These are phyloP conservation scores for Periphyllus acericola DNA, from an alignment of 2,888 invertebrate genomes.

Conservation along the genomic window DNA sequence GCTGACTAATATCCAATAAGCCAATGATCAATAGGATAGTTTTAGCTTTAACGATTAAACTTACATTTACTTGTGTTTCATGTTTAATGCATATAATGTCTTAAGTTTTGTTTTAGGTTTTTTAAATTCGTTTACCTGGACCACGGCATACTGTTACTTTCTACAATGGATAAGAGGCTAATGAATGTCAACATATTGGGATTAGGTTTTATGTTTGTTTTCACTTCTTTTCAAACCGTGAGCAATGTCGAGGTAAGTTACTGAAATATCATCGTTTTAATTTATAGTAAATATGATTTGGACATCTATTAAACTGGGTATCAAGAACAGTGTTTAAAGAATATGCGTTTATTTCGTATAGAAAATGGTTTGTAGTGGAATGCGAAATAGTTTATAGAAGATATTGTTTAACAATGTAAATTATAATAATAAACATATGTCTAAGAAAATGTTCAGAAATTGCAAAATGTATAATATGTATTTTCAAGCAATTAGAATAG, in stretches of 20 bases:
- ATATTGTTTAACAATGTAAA: not conserved
- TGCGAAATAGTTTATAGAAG: not conserved
- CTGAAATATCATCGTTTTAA: slow-evolving; percentile 66
- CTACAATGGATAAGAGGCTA: slow-evolving; percentile 66
- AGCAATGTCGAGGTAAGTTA: slow-evolving; percentile 88
- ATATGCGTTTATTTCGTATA: not conserved
- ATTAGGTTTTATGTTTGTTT: slow-evolving; percentile 94
- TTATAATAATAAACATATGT: not conserved
- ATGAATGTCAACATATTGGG: slow-evolving; percentile 89
- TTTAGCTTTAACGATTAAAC: not conserved
- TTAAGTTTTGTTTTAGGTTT: not conserved
- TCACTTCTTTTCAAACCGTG: slow-evolving; percentile 98
- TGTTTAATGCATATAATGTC: not conserved
- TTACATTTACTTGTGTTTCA: not conserved
- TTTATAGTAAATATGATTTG: no score
- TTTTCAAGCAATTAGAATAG: not conserved
- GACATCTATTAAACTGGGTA: not conserved
- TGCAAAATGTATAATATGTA: not conserved
- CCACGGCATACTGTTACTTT: not conserved
- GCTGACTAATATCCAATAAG: no score
- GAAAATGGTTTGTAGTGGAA: not conserved
- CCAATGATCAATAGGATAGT: not conserved
- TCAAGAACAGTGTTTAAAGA: not conserved
- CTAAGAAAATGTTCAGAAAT: not conserved
- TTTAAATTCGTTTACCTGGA: not conserved